Percentiles rank a stretch among this genome's conserved stretches.
Conservation (phyloP, 2,113 vertebrate genomes). For the Sprattus sprattus region DNA sequence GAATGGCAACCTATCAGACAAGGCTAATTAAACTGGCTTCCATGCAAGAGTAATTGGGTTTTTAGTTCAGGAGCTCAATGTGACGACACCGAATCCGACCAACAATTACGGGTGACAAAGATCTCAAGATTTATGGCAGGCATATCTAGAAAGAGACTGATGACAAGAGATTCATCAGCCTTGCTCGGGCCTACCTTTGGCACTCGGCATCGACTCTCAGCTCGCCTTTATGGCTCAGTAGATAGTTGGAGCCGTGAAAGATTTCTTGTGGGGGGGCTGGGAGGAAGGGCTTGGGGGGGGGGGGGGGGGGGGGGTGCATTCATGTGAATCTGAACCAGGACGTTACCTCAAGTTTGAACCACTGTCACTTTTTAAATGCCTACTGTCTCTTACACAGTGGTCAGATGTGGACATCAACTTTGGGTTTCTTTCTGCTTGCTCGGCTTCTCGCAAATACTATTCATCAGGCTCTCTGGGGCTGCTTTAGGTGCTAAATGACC, state of each 20-base stretch:
- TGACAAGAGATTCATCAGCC: conserved; percentile 28
- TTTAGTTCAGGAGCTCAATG: conserved; percentile 51
- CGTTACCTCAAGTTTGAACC: not conserved
- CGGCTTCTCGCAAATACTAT: not conserved
- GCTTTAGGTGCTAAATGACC: not conserved
- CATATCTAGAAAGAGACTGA: conserved; percentile 30
- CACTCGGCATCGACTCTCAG: not conserved
- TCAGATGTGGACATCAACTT: not conserved
- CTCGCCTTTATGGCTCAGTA: not conserved
- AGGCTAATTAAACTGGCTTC: conserved; percentile 68
- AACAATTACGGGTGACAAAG: conserved; percentile 37
- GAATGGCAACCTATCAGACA: conserved; percentile 66
- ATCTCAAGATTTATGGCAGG: conserved; percentile 34
- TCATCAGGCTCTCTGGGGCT: not conserved
- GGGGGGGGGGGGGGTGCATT: not conserved
- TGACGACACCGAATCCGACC: conserved; percentile 39
- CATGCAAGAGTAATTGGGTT: conserved; percentile 62
- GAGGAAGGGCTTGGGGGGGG: not conserved
- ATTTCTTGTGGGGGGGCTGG: not conserved
- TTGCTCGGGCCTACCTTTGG: not conserved
- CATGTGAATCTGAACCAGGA: not conserved
- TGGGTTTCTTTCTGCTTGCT: not conserved
- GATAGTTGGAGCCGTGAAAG: not conserved
- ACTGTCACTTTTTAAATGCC: not conserved
- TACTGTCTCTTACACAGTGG: not conserved